Evolutionary conservation across 2,113 vertebrate genomes (phyloP), one percentile per base, ranked within the genome.

Genomic region (Sialia sialis): DNA sequence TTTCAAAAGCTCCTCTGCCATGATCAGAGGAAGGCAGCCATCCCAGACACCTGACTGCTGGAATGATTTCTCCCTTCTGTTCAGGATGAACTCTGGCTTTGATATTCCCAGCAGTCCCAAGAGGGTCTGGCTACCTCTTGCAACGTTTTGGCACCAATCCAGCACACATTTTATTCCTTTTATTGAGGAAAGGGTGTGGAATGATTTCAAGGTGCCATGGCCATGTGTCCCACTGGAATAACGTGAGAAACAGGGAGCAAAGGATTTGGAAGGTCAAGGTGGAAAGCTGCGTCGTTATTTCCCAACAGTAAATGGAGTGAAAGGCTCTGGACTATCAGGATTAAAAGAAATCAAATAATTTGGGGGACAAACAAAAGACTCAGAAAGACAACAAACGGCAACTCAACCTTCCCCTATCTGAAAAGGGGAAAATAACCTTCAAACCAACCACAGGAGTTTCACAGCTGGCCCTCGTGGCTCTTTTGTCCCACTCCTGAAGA

Each of bases 401-500:
- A 51, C 22, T 55, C 32, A 52, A 75, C 10, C 43, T 25, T 54
- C 16, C 39, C 27, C 34, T 23, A 2, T 30, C 20, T 60, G 66
- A 59, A 46, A 74, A 34, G 14, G n/a, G 41, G 9, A 30, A 68
- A 78, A 84, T 13, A 67, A 49, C 76, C 20, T 67, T 58, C 17
- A 25, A 9, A 17, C 3, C 4, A 77, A 49, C 6, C 9, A 39
- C 25, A 4, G 41, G 38, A 44, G 34, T 27, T 55, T 69, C 41
- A 23, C 4, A 38, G 79, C 9, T 9, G 3, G 36, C 43, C 1
- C 1, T 2, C 1, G 3, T 4, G 8, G 67, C 38, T 68, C 75
- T 49, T 52, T 20, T 43, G 36, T 48, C 26, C 34, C 43, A 22
- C 13, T 91, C 34, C 43, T 77, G 29, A 25, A 59, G 64, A 16